phyloP scores from a whole-genome alignment of 2,113 vertebrate species.

The Catharus minimus region DNA sequence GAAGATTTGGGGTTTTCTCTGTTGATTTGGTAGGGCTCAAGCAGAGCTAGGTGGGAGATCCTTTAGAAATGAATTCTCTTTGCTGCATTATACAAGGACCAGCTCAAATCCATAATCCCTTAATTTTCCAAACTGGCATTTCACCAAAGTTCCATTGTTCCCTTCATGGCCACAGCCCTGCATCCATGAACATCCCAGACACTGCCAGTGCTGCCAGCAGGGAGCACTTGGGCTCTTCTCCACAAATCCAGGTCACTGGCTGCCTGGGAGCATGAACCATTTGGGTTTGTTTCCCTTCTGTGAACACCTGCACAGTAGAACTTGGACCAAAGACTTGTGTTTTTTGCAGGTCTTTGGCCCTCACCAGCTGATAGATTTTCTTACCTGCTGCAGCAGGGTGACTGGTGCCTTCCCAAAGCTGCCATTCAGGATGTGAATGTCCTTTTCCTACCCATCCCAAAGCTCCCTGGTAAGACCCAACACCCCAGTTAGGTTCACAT shows the following conservation, averaged over 20 bases:
- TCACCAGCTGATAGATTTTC: background rate
- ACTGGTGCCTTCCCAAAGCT: background rate
- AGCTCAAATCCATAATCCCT: background rate
- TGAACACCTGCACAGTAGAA: background rate
- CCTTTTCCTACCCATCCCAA: background rate
- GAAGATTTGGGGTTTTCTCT: background rate
- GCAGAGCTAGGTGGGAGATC: background rate
- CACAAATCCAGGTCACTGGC: background rate
- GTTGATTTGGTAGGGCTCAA: background rate
- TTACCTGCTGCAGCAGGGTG: background rate
- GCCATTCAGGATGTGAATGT: background rate
- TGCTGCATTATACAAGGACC: background rate
- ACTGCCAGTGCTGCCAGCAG: background rate
- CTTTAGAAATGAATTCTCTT: background rate
- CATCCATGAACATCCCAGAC: background rate
- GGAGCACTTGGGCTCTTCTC: background rate
- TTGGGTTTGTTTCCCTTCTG: background rate
- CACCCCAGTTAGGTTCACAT: background rate
- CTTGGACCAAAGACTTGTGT: conserved; percentile 18
- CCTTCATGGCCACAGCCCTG: background rate
- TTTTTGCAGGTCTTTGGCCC: conserved; percentile 51
- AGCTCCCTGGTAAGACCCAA: background rate
- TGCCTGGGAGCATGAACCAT: background rate
- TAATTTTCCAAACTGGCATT: background rate
- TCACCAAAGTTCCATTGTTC: background rate